phyloP scores from a whole-genome alignment of 2,888 invertebrate species.

The Erpobdella octoculata region DNA sequence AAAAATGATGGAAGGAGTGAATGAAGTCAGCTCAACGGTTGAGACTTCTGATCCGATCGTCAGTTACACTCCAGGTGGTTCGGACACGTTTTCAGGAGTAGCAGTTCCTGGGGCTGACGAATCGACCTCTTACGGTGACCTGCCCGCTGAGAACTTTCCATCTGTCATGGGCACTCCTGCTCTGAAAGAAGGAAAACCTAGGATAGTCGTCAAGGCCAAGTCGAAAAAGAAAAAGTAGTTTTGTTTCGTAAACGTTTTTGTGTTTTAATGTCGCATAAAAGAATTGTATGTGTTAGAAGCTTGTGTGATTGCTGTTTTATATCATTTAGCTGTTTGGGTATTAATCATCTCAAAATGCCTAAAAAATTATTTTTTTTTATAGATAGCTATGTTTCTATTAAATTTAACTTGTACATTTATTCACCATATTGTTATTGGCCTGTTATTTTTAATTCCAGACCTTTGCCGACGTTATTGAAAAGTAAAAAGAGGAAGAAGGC shows the following conservation, averaged over 20 bases:
- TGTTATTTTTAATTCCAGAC: conserved; percentile 38
- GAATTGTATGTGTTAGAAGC: neutral
- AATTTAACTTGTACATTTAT: neutral
- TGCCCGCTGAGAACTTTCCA: neutral
- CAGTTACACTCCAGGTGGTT: neutral
- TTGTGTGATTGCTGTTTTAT: neutral
- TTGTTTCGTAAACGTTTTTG: neutral
- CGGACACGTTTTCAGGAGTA: neutral
- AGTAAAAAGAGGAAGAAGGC: conserved; percentile 42
- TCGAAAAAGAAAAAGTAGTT: conserved; percentile 32
- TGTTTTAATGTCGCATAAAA: neutral
- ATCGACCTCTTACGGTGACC: neutral
- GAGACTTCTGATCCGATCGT: conserved; percentile 25
- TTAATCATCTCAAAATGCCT: neutral
- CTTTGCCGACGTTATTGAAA: conserved; percentile 47
- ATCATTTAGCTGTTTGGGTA: neutral
- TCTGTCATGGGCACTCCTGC: neutral
- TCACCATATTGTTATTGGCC: neutral
- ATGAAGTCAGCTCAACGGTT: conserved; percentile 27
- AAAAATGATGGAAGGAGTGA: conserved; percentile 26
- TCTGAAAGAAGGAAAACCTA: conserved; percentile 21
- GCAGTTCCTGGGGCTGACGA: neutral
- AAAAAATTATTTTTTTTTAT: neutral
- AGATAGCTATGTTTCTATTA: neutral
- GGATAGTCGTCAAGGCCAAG: conserved; percentile 18